Conservation (phyloP, 1,140 invertebrate species). For the Venturia canescens region DNA sequence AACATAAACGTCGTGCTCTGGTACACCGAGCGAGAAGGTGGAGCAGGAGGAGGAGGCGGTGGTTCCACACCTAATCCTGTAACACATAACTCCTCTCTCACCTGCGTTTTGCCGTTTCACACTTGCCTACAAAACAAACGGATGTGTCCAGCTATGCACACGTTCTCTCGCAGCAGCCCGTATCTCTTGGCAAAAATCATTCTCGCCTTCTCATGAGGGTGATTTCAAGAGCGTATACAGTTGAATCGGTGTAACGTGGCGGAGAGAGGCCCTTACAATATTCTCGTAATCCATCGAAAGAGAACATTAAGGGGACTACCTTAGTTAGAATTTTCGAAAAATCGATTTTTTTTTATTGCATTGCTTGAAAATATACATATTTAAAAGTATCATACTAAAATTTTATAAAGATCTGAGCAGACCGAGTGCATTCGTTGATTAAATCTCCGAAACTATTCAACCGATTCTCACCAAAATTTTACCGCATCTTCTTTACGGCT, state of each 20-base stretch:
- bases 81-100: slow-evolving; percentile 39
- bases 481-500: no score
- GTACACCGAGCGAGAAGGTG: slow-evolving; percentile 9
- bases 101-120: slow-evolving; percentile 16
- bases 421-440: no score
- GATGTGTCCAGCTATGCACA: background rate
- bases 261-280: background rate
- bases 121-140: slow-evolving; percentile 14
- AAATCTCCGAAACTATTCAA: no score
- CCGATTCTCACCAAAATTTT: no score
- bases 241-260: background rate
- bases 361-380: no score
- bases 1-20: slow-evolving; percentile 42
- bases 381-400: no score
- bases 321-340: no score
- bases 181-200: slow-evolving; percentile 19
- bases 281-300: background rate
- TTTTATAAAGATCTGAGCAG: no score
- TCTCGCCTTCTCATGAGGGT: slow-evolving; percentile 12
- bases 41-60: slow-evolving; percentile 2
- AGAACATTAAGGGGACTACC: no score
- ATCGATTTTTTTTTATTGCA: no score
- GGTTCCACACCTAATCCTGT: slow-evolving; percentile 33
- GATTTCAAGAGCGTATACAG: background rate
- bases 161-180: slow-evolving; percentile 4